Conservation (phyloP, 2,113 vertebrate species). For the Lates calcarifer region DNA sequence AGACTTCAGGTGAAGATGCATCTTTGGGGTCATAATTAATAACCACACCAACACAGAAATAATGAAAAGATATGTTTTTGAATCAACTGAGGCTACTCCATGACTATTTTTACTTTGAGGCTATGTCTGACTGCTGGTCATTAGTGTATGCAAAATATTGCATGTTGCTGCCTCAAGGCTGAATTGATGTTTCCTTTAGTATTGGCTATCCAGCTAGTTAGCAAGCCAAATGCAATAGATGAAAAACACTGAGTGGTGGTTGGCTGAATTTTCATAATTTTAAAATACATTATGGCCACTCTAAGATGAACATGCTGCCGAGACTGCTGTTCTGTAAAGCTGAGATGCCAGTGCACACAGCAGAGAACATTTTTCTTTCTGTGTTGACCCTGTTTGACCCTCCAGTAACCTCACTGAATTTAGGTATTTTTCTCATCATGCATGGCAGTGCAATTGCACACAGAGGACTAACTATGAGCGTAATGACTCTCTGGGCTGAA, state of each 20-base stretch:
- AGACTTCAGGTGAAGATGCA: conserved; percentile 25
- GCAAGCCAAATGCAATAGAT: conserved; percentile 38
- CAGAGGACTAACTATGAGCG: conserved; percentile 55
- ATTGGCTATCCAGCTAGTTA: conserved; percentile 39
- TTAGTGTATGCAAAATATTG: conserved; percentile 52
- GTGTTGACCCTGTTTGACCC: conserved; percentile 44
- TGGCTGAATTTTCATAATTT: conserved; percentile 7
- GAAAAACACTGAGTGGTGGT: conserved; percentile 3
- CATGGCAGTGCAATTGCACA: conserved; percentile 57
- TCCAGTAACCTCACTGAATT: conserved; percentile 47
- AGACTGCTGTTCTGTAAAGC: conserved; percentile 10
- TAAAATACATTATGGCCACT: not conserved
- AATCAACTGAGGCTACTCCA: not conserved
- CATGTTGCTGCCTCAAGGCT: conserved; percentile 48
- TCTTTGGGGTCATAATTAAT: conserved; percentile 37
- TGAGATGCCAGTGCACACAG: not conserved
- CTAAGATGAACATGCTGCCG: not conserved
- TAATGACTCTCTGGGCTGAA: conserved; percentile 63
- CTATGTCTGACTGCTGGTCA: conserved; percentile 52
- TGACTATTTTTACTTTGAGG: conserved; percentile 13
- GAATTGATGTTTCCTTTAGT: conserved; percentile 35
- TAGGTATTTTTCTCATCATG: conserved; percentile 59
- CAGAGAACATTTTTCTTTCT: conserved; percentile 4
- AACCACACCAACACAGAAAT: not conserved
- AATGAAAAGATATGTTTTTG: conserved; percentile 3